Evolutionary conservation across 2,797 vertebrate species (phyloP).

Genomic region (Toxotes lorentzi): DNA sequence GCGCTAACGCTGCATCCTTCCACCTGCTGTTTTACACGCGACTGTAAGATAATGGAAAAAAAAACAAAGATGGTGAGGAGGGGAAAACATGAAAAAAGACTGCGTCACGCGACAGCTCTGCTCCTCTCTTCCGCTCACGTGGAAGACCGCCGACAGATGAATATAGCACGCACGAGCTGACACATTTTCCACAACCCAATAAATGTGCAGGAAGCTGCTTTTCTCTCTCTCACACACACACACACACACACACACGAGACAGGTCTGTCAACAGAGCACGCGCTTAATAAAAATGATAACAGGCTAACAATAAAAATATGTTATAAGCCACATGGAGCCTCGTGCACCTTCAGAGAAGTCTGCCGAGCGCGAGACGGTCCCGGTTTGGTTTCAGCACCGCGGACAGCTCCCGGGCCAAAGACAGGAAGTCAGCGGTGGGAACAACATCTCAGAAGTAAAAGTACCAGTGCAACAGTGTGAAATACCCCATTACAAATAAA

Average conservation of each 20-base stretch:
- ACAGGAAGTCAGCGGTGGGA: neutral
- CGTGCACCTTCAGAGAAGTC: neutral
- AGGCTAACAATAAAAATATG: neutral
- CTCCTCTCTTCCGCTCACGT: constrained; percentile 69
- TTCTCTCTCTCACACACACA: constrained; percentile 5
- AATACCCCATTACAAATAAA: neutral
- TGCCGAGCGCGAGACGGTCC: neutral
- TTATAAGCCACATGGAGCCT: neutral
- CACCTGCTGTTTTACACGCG: neutral
- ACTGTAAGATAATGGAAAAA: neutral
- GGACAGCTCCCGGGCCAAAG: constrained; percentile 63
- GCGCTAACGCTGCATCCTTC: neutral
- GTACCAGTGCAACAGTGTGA: neutral
- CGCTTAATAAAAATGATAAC: constrained; percentile 29
- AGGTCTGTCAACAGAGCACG: constrained; percentile 17
- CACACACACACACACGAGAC: constrained; percentile 4
- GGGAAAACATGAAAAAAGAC: constrained; percentile 27
- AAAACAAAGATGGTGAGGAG: neutral
- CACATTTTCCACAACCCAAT: constrained; percentile 76
- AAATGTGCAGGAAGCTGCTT: constrained; percentile 51
- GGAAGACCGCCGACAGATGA: constrained; percentile 72
- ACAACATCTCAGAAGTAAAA: neutral
- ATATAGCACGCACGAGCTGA: constrained; percentile 76
- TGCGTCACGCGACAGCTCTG: constrained; percentile 72
- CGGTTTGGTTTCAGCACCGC: constrained; percentile 70